Conservation (phyloP, 2,888 invertebrate genomes). For the Chymomyza procnemis region DNA sequence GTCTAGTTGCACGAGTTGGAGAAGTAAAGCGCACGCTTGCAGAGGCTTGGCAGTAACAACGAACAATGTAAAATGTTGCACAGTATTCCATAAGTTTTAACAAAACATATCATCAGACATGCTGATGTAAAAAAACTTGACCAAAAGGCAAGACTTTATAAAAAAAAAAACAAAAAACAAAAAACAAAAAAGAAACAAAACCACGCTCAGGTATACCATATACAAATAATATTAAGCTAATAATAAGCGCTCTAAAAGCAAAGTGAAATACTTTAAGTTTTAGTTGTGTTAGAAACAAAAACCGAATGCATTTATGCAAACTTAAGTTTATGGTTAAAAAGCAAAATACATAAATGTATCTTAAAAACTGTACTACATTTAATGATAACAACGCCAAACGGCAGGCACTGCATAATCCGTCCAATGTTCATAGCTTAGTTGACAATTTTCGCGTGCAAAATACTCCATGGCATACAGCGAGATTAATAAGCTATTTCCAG, state of each 20-base stretch:
- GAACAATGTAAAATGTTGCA: constrained; percentile 10
- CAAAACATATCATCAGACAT: constrained; percentile 35
- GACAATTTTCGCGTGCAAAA: constrained; percentile 74
- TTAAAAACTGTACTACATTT: constrained; percentile 23
- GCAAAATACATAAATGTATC: constrained; percentile 54
- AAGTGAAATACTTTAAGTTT: constrained; percentile 6
- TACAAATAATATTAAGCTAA: not conserved
- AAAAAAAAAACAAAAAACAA: not conserved
- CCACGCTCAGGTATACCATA: not conserved
- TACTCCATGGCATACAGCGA: constrained; percentile 90
- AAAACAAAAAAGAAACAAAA: not conserved
- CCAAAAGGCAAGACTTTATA: not conserved
- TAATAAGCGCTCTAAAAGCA: not conserved
- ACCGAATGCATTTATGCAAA: not conserved
- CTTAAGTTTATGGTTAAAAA: constrained; percentile 37
- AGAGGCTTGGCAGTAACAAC: constrained; percentile 22
- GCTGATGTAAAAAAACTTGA: constrained; percentile 56
- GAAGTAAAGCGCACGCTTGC: not conserved
- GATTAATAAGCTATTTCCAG: constrained; percentile 84
- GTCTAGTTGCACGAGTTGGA: constrained; percentile 19
- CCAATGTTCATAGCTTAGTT: constrained; percentile 52
- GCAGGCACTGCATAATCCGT: constrained; percentile 79
- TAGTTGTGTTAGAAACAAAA: constrained; percentile 35
- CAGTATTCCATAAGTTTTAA: constrained; percentile 50
- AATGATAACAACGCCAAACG: constrained; percentile 79